Evolutionary conservation across 2,113 vertebrate genomes (phyloP), one percentile per base, ranked within the genome.

Genomic region (Zosterops hypoxanthus): DNA sequence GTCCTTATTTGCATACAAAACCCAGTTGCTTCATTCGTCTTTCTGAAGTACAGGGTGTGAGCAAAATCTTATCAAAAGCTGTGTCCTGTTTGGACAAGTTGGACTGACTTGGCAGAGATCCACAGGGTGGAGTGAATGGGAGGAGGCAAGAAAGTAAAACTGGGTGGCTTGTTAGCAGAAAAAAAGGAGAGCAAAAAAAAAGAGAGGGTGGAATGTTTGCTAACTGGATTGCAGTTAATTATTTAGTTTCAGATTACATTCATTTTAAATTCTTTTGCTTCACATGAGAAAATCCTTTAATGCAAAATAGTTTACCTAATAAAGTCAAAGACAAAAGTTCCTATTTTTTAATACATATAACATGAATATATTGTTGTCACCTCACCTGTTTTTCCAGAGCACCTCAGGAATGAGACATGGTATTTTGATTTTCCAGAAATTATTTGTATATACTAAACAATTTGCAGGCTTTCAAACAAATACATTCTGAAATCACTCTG

Each of bases 41-140:
- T 97, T 96, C 97, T 90, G 96, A 97, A 97, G 96, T 96, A 97
- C 96, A 98, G 97, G 98, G 98, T 93, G 97, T 98, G 97, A 98
- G 97, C 97, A 92, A 90, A 98, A 89, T 97, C 97, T 98, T 98
- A 98, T 98, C 98, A 95, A 97, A 97, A 98, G 94, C 97, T 46
- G 5, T 98, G 98, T 98, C 98, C 98, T 98, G 98, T 98, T 98
- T 98, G 97, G 98, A 97, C 98, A 98, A 98, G 98, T 98, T 93
- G 94, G 93, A 95, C 97, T 97, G 97, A 97, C 95, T 97, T 98
- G 98, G 98, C 98, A 86, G 72, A 88, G 68, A 53, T 95, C 98
- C 97, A 97, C 55, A 97, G 98, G 98, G 98, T 98, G 98, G 98
- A 97, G 98, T 96, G 92, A 92, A 93, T 95, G 98, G 95, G 97